A percentile compares a stretch with the other conserved stretches of the same genome.
phyloP scores from a whole-genome alignment of 2,888 invertebrate species.

The Plusia festucae region DNA sequence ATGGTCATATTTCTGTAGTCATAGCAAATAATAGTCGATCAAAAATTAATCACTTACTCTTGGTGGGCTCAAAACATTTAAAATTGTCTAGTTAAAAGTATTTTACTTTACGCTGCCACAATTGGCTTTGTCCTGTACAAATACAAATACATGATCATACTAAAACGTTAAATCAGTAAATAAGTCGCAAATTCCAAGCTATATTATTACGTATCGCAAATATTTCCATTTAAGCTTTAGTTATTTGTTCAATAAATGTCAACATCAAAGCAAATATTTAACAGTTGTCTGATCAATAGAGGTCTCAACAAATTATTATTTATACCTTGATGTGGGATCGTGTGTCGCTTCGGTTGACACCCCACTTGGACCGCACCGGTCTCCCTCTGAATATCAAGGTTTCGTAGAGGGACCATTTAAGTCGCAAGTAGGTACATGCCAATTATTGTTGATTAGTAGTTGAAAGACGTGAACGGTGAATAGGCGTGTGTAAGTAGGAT shows the following conservation, averaged over 20 bases:
- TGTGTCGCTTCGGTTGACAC: neutral
- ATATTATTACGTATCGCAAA: neutral
- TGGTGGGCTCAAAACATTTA: too few relatives aligned
- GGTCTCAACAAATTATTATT: neutral
- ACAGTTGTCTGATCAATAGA: slow-evolving; percentile 13
- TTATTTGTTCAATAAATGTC: slow-evolving; percentile 20
- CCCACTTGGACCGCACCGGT: neutral
- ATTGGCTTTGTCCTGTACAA: neutral
- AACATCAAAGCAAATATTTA: slow-evolving; percentile 19
- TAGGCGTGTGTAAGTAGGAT: too few relatives aligned
- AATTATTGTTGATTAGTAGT: neutral
- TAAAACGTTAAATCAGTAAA: neutral
- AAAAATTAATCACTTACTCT: too few relatives aligned
- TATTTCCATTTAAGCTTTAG: slow-evolving; percentile 13
- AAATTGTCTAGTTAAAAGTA: neutral
- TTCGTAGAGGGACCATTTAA: neutral
- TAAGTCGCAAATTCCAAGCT: neutral
- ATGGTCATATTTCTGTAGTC: neutral
- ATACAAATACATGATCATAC: neutral
- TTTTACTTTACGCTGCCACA: neutral
- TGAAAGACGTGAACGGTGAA: neutral
- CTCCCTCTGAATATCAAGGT: neutral
- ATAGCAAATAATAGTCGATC: neutral
- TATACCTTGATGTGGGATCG: neutral
- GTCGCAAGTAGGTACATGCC: neutral